Percentiles rank a stretch among this genome's conserved stretches.
Evolutionary conservation across 2,113 vertebrate genomes (phyloP).

Genomic region (Charina bottae): DNA sequence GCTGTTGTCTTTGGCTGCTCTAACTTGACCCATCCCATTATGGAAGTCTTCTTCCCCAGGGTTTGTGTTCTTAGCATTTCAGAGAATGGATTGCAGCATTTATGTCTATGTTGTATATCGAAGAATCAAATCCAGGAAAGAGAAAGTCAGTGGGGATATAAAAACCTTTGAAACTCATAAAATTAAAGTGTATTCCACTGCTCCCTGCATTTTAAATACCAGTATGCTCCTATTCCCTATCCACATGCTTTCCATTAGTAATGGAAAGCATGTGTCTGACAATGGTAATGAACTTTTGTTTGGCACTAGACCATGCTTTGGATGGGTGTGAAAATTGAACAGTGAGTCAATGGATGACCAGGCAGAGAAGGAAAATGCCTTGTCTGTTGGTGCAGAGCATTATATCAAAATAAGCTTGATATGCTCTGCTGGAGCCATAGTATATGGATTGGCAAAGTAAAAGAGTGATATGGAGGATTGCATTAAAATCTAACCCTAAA

Average conservation of each 20-base stretch:
- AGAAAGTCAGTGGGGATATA: neutral
- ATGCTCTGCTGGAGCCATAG: neutral
- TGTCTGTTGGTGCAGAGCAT: neutral
- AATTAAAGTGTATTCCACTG: neutral
- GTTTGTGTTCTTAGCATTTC: neutral
- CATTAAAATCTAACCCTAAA: neutral
- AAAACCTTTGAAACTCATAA: neutral
- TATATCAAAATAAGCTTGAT: neutral
- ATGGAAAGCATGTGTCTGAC: neutral
- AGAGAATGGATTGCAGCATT: neutral
- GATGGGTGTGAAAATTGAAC: neutral
- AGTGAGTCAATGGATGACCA: neutral
- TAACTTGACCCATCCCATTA: neutral
- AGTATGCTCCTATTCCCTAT: neutral
- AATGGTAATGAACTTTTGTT: neutral
- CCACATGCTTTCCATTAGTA: neutral
- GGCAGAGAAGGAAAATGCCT: no score
- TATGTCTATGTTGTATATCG: neutral
- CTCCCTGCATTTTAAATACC: neutral
- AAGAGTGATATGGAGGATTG: neutral
- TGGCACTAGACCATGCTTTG: neutral
- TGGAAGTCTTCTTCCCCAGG: neutral
- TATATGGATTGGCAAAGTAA: neutral
- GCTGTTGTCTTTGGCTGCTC: neutral
- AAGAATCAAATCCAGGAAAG: neutral